Conservation (phyloP, 2,888 invertebrate genomes). For the Patella caerulea region DNA sequence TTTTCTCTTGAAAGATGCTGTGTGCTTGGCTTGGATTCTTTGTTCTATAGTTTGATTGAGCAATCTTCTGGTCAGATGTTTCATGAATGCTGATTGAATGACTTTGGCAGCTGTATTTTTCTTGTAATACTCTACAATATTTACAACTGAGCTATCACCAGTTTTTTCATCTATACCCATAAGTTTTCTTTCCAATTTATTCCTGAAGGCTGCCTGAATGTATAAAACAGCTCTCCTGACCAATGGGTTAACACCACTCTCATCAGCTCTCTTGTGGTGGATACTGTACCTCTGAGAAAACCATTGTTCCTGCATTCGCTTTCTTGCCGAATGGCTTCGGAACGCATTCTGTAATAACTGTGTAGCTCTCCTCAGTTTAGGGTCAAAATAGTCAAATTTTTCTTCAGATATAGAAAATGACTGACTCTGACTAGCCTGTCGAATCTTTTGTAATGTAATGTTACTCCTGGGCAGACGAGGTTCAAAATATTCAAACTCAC, state of each 20-base stretch:
- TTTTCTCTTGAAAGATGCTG: not conserved
- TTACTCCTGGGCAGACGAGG: not conserved
- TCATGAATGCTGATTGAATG: slow-evolving; percentile 9
- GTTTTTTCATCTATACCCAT: not conserved
- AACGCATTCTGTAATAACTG: not conserved
- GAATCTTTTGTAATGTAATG: not conserved
- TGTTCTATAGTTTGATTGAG: not conserved
- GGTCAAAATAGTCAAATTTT: not conserved
- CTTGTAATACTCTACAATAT: not conserved
- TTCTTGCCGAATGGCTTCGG: not conserved
- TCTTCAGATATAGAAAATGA: not conserved
- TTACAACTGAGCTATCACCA: not conserved
- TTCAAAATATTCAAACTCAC: not conserved
- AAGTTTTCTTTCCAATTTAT: not conserved
- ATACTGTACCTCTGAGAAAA: not conserved
- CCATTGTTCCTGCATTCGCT: slow-evolving; percentile 1
- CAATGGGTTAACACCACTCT: not conserved
- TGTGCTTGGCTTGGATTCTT: not conserved
- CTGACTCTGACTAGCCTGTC: not conserved
- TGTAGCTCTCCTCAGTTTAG: not conserved
- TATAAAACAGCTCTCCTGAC: not conserved
- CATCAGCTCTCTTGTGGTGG: slow-evolving; percentile 5
- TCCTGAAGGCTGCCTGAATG: not conserved
- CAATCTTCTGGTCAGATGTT: not conserved
- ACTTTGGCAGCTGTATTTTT: slow-evolving; percentile 7